phyloP scores from a whole-genome alignment of 2,113 vertebrate species.

The Oenanthe melanoleuca region DNA sequence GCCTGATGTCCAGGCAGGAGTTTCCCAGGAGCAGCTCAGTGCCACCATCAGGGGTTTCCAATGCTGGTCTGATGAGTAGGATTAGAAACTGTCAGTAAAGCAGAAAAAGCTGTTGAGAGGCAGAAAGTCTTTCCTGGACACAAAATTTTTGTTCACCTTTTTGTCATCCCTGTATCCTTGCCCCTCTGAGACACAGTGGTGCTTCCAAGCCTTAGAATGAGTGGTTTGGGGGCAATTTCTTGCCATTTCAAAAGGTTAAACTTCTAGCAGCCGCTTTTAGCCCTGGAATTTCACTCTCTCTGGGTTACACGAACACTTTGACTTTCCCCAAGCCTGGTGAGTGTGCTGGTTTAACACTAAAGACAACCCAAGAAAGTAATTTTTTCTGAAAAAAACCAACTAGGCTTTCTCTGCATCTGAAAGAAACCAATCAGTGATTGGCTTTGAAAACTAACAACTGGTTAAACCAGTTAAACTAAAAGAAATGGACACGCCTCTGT shows the following conservation, averaged over 20 bases:
- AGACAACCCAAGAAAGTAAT: too few species aligned
- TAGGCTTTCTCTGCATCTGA: too few species aligned
- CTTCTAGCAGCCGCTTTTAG: neutral
- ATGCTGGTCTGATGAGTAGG: fast-evolving
- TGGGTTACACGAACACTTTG: neutral
- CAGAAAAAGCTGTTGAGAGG: neutral
- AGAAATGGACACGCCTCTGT: too few species aligned
- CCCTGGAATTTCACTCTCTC: neutral
- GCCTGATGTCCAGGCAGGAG: neutral
- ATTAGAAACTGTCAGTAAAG: neutral
- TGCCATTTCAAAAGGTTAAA: neutral
- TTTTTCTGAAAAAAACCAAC: too few species aligned
- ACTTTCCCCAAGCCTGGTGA: neutral
- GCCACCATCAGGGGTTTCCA: neutral
- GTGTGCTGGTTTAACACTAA: too few species aligned
- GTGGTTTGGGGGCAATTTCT: neutral
- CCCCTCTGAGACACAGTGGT: fast-evolving
- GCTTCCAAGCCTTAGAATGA: neutral
- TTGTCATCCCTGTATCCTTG: neutral
- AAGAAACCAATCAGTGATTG: too few species aligned
- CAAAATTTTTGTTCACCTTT: neutral
- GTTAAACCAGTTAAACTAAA: too few species aligned
- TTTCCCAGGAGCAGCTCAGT: neutral
- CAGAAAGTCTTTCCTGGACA: neutral
- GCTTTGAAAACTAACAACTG: too few species aligned